Conservation (phyloP, 64 coral and sea anemone genomes). For the Actinia equina region DNA sequence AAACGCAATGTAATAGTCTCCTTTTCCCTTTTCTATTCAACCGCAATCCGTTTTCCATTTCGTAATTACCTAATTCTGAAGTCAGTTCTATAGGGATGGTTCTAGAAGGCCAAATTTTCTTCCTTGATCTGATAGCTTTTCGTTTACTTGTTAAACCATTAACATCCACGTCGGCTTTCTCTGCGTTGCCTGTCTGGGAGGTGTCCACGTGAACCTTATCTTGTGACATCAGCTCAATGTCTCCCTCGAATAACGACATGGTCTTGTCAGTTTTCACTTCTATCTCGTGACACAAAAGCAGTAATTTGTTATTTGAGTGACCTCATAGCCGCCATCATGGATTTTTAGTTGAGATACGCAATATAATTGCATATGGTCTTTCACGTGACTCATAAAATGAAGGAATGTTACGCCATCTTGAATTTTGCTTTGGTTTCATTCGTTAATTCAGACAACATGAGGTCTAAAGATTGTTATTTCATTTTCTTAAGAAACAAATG, state of each 20-base stretch:
- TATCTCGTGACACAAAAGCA: not conserved
- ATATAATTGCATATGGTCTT: no score
- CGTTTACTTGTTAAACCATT: conserved; percentile 35
- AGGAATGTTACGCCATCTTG: no score
- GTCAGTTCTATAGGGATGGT: conserved; percentile 41
- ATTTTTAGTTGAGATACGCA: no score
- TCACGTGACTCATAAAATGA: no score
- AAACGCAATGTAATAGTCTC: not conserved
- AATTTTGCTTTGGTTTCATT: no score
- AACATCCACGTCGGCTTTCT: conserved; percentile 38
- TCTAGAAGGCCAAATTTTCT: conserved; percentile 65
- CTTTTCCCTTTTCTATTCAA: no score
- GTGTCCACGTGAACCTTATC: conserved; percentile 36
- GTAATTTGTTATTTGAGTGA: not conserved
- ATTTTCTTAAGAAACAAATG: no score
- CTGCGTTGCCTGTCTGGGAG: conserved; percentile 32
- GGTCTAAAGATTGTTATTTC: no score
- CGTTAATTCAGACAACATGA: no score
- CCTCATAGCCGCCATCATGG: no score
- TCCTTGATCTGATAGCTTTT: conserved; percentile 59
- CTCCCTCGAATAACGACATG: conserved; percentile 57
- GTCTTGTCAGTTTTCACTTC: not conserved
- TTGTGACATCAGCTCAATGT: conserved; percentile 56
- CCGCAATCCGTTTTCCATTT: not conserved
- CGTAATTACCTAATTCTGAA: conserved; percentile 22